These are phyloP conservation scores for Stegodyphus dumicola DNA, from an alignment of 1,140 invertebrate genomes.

Conservation along the genomic window DNA sequence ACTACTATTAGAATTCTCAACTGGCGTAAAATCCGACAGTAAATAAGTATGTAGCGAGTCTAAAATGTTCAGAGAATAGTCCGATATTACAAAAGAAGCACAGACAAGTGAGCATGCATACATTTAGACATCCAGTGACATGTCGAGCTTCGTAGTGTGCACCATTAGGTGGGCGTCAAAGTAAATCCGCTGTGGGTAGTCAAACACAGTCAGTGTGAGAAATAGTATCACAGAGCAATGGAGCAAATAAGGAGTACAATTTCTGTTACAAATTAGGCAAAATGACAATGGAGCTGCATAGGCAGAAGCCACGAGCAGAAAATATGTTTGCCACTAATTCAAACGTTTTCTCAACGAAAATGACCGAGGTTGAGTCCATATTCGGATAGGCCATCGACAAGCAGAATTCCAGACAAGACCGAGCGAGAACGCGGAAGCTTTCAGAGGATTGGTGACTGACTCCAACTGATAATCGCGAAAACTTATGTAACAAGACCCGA, in stretches of 20 bases:
- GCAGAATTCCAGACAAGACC: not conserved
- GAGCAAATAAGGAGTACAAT: not conserved
- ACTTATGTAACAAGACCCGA: too few relatives aligned
- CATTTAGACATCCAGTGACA: too few relatives aligned
- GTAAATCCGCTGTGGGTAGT: not conserved
- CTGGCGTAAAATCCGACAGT: too few relatives aligned
- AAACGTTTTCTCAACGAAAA: not conserved
- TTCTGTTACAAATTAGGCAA: not conserved
- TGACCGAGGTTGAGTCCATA: not conserved
- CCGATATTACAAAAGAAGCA: too few relatives aligned
- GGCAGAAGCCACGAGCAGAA: not conserved
- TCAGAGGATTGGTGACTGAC: too few relatives aligned
- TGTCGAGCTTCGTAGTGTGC: too few relatives aligned
- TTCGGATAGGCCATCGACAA: not conserved
- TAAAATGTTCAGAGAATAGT: too few relatives aligned
- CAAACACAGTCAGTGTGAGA: not conserved
- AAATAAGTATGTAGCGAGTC: too few relatives aligned
- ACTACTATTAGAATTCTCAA: too few relatives aligned
- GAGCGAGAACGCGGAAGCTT: not conserved
- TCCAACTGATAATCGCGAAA: too few relatives aligned
- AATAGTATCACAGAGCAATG: not conserved
- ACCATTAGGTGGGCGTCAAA: too few relatives aligned
- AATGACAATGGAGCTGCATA: not conserved
- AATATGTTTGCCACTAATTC: not conserved
- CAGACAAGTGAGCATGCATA: too few relatives aligned